Percentiles rank a stretch among this genome's conserved stretches.
These are phyloP conservation scores for Himalopsyche phryganea DNA, from an alignment of 1,140 invertebrate genomes.

Conservation along the genomic window DNA sequence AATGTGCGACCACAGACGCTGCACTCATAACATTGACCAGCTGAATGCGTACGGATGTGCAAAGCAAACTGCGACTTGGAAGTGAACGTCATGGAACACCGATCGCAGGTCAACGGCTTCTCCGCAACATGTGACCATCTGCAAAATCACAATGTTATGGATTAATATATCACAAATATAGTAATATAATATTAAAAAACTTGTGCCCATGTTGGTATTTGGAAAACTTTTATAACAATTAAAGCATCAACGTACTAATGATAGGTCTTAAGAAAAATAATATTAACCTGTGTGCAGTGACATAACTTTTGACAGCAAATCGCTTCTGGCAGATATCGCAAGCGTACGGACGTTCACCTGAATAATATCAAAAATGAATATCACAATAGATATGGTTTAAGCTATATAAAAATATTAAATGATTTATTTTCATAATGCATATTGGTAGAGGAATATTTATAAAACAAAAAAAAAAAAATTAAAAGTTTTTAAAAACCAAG, in stretches of 20 bases:
- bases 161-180: slow-evolving; percentile 6
- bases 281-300: slow-evolving; percentile 62
- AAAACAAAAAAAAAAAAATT: background rate
- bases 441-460: background rate
- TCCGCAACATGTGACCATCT: slow-evolving; percentile 73
- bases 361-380: slow-evolving; percentile 25
- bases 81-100: slow-evolving; percentile 69
- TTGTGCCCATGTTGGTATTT: no score
- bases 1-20: slow-evolving; percentile 69
- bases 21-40: slow-evolving; percentile 66
- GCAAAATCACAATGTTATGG: slow-evolving; percentile 8
- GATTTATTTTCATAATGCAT: no score
- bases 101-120: slow-evolving; percentile 66
- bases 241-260: no score
- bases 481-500: slow-evolving; percentile 16
- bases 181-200: slow-evolving; percentile 9
- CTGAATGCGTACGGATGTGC: slow-evolving; percentile 70
- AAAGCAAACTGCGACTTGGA: slow-evolving; percentile 67
- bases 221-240: no score
- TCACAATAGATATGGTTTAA: no score
- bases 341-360: slow-evolving; percentile 64
- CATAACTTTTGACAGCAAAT: slow-evolving; percentile 74
- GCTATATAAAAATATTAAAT: no score
- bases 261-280: slow-evolving; percentile 4
- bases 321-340: slow-evolving; percentile 74